phyloP scores from a whole-genome alignment of 2,888 invertebrate genomes.

The Gastracanthus pulcherrimus region DNA sequence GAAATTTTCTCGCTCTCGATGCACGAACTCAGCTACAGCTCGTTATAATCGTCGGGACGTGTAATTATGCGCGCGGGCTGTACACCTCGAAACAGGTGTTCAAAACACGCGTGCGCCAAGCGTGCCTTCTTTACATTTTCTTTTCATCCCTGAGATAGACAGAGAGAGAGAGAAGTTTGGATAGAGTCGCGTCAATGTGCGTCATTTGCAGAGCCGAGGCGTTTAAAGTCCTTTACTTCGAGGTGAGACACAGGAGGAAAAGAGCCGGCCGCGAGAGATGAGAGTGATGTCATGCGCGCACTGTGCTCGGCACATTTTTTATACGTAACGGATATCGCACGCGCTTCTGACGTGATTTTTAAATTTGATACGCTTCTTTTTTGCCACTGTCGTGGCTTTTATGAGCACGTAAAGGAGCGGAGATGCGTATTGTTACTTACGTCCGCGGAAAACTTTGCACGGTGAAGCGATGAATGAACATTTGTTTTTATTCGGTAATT shows the following conservation, averaged over 20 bases:
- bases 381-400: neutral
- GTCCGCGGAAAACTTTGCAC: too few relatives aligned
- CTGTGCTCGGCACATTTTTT: neutral
- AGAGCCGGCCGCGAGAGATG: neutral
- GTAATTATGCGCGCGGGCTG: too few relatives aligned
- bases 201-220: neutral
- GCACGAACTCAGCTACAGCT: too few relatives aligned
- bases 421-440: neutral
- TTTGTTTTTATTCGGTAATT: neutral
- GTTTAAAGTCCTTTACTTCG: neutral
- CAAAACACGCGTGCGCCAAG: neutral
- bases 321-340: neutral
- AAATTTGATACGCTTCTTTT: neutral
- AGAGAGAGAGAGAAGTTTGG: neutral
- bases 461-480: neutral
- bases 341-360: too few relatives aligned
- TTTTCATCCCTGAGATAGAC: neutral
- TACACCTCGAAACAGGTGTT: neutral
- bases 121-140: too few relatives aligned
- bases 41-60: too few relatives aligned
- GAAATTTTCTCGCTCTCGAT: too few relatives aligned
- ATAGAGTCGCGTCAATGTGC: neutral
- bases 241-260: neutral
- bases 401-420: neutral
- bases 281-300: neutral